phyloP scores from a whole-genome alignment of 2,888 invertebrate genomes.

The Sacculina carcini region DNA sequence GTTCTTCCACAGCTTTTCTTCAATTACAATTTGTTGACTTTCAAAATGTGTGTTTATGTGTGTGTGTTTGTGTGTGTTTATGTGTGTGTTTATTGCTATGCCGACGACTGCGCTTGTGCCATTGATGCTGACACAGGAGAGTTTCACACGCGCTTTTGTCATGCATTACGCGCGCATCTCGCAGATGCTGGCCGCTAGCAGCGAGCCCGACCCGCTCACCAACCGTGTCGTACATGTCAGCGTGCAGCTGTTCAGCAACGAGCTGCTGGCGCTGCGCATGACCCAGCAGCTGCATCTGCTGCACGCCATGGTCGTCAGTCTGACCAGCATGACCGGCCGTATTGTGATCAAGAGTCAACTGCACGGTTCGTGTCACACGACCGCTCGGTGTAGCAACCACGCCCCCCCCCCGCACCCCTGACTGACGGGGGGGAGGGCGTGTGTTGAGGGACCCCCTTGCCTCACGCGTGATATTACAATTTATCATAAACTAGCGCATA shows the following conservation, averaged over 20 bases:
- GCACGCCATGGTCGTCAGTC: constrained; percentile 71
- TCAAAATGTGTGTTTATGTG: background rate
- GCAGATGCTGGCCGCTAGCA: constrained; percentile 56
- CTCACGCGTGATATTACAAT: too few species aligned
- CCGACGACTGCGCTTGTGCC: background rate
- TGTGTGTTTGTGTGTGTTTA: too few species aligned
- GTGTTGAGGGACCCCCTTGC: too few species aligned
- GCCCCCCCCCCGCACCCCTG: too few species aligned
- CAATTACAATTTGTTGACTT: background rate
- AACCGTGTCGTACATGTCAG: constrained; percentile 93
- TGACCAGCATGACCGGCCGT: constrained; percentile 76
- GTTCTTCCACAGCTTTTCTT: background rate
- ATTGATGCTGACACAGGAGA: constrained; percentile 30
- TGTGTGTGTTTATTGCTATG: too few species aligned
- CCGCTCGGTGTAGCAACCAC: too few species aligned
- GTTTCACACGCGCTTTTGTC: constrained; percentile 76
- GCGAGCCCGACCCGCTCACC: constrained; percentile 68
- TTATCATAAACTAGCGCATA: too few species aligned
- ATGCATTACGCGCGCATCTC: constrained; percentile 87
- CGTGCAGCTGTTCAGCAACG: constrained; percentile 82
- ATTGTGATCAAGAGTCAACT: constrained; percentile 63
- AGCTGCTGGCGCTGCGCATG: constrained; percentile 66
- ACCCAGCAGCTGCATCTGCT: constrained; percentile 65
- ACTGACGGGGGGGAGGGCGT: too few species aligned
- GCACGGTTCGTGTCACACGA: constrained; percentile 38